Conservation (phyloP, 2,113 vertebrate species). For the Coryphaenoides rupestris region DNA sequence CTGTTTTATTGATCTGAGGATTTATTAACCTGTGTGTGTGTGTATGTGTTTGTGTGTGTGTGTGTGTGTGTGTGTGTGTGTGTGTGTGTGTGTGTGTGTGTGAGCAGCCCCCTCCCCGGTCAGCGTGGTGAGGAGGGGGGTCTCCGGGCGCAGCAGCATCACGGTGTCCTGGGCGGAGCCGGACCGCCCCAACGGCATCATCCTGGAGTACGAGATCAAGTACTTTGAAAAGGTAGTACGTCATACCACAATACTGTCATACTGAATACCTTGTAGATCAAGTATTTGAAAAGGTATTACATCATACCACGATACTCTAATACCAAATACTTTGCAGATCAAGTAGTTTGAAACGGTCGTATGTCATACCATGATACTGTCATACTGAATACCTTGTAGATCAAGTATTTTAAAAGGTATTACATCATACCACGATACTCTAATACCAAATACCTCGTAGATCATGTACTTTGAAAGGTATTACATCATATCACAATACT, state of each 20-base stretch:
- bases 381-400: neutral
- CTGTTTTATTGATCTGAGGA: too few species aligned
- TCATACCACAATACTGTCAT: too few species aligned
- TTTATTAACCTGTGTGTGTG: too few species aligned
- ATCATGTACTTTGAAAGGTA: conserved; percentile 70
- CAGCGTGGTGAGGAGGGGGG: conserved; percentile 90
- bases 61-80: conserved; percentile 27
- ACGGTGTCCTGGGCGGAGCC: conserved; percentile 93
- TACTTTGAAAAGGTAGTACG: conserved; percentile 36
- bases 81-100: conserved; percentile 31
- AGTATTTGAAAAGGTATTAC: conserved; percentile 72
- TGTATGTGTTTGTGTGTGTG: too few species aligned
- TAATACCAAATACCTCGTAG: neutral
- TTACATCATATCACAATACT: conserved; percentile 13
- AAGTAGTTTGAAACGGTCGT: conserved; percentile 92
- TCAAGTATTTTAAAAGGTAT: neutral
- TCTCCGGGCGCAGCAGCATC: conserved; percentile 90
- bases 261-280: too few species aligned
- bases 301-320: too few species aligned
- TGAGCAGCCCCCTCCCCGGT: conserved; percentile 89
- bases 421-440: neutral
- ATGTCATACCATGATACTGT: conserved; percentile 8
- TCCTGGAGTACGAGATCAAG: conserved; percentile 98
- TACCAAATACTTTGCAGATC: too few species aligned
- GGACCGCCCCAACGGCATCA: conserved; percentile 95